Base-by-base conservation (phyloP, 2,888 invertebrate genomes). In the Cotesia congregata region DNA sequence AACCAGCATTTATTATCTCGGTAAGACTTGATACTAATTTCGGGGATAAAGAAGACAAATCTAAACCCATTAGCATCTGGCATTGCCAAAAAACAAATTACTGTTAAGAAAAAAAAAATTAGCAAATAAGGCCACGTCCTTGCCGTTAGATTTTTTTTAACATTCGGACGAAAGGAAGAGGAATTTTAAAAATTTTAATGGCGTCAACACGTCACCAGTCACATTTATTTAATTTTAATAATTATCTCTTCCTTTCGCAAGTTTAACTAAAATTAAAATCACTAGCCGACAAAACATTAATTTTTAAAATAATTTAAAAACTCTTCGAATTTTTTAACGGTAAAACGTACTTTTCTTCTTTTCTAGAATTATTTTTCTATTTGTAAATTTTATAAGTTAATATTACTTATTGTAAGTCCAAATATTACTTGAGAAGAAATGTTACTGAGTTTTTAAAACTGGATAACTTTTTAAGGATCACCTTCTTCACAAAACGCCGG, bases 401-500 rank as follows among this genome's bases (percentile, higher is more conserved):
- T 30, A 3, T 17, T 17, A 17, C 17, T 17, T 17, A 17, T 2
- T 30, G 2, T 30, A 75, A 76, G 50, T 50, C 12, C 50, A 50
- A 12, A 50, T 30, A 30, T 12, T 50, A 50, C 50, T 50, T 50
- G 12, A 30, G 30, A 30, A 30, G 30, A 30, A 30, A 30, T 30
- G 3, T 30, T 30, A 30, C 30, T 30, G 30, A 30, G 30, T 59
- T 30, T 41, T 41, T 59, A 65, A 60, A 50, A 67, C 41, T 40
- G 65, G 41, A 74, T 15, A 39, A 40, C 39, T 17, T 30, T 30
- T 60, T n/a, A 30, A 60, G 39, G 61, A 71, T 20, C 6, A 84
- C 86, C 85, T 86, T 82, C 81, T 83, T 83, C 86, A 83, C 86
- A 84, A 85, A 85, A 85, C 82, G 86, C 85, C 87, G 88, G 86